Evolutionary conservation across 2,113 vertebrate species (phyloP).

Genomic region (Amazona guildingii): DNA sequence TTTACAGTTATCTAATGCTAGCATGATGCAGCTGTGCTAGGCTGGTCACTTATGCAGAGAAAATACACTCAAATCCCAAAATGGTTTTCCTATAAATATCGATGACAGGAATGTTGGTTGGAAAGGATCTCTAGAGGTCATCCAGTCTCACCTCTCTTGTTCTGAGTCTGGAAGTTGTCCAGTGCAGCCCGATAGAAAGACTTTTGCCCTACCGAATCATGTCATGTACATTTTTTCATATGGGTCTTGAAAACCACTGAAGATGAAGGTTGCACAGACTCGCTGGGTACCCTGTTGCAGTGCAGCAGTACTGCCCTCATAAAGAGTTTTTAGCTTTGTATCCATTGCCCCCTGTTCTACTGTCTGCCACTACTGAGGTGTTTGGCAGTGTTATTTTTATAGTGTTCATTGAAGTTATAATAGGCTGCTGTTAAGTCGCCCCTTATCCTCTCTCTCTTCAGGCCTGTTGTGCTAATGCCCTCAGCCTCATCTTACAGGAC

Average conservation of each 20-base stretch:
- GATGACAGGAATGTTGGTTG: background rate
- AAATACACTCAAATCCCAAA: background rate
- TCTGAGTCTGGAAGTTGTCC: background rate
- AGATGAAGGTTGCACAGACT: background rate
- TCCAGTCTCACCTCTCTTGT: background rate
- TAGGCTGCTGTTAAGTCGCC: background rate
- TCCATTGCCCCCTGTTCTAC: background rate
- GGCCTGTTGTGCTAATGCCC: background rate
- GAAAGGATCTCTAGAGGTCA: background rate
- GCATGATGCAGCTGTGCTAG: background rate
- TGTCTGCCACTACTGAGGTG: background rate
- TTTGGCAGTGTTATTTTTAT: background rate
- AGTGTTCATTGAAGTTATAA: background rate
- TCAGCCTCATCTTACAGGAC: background rate
- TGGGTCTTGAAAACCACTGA: background rate
- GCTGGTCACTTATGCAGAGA: background rate
- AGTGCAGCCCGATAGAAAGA: background rate
- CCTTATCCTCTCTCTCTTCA: background rate
- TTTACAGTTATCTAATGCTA: background rate
- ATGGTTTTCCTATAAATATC: slow-evolving; percentile 9
- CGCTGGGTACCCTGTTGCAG: background rate
- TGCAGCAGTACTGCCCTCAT: background rate
- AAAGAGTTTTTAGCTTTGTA: background rate
- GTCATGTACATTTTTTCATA: fast-evolving
- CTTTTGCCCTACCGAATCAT: background rate